A percentile compares a stretch with the other conserved stretches of the same genome.
phyloP scores from a whole-genome alignment of 2,797 vertebrate species.

The Paratrypauchen microcephalus region DNA sequence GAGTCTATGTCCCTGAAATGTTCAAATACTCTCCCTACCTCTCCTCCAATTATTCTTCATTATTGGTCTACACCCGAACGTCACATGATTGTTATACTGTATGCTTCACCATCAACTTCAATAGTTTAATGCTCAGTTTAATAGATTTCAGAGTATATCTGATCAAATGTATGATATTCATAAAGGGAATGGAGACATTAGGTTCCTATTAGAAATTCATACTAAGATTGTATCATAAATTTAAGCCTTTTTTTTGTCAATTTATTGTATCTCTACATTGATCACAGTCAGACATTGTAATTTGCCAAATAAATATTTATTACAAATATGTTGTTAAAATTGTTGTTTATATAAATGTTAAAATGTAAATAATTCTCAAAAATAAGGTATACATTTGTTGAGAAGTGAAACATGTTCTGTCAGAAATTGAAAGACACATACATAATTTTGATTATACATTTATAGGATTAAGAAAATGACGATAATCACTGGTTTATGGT shows the following conservation, averaged over 20 bases:
- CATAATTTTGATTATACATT: no score
- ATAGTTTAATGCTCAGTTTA: slow-evolving; percentile 31
- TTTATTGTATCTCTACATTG: not conserved
- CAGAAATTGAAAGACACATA: no score
- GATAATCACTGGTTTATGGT: no score
- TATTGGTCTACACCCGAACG: no score
- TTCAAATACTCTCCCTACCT: slow-evolving; percentile 19
- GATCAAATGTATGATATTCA: slow-evolving; percentile 6
- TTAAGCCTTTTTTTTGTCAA: not conserved
- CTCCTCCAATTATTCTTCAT: slow-evolving; percentile 9
- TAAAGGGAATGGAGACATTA: not conserved
- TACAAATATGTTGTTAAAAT: not conserved
- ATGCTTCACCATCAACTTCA: slow-evolving; percentile 29
- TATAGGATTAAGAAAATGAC: no score
- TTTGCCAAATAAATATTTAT: slow-evolving; percentile 10
- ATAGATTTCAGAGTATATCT: slow-evolving; percentile 20
- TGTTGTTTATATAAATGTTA: not conserved
- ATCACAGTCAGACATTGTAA: slow-evolving; percentile 8
- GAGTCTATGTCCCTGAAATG: slow-evolving; percentile 32
- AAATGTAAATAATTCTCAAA: no score
- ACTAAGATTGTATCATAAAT: slow-evolving; percentile 3
- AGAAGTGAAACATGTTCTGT: no score
- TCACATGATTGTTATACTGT: slow-evolving; percentile 15
- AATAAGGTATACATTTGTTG: no score
- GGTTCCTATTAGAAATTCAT: slow-evolving; percentile 9